Conservation (phyloP, 2,797 vertebrate genomes). For the Pseudochirops cupreus region DNA sequence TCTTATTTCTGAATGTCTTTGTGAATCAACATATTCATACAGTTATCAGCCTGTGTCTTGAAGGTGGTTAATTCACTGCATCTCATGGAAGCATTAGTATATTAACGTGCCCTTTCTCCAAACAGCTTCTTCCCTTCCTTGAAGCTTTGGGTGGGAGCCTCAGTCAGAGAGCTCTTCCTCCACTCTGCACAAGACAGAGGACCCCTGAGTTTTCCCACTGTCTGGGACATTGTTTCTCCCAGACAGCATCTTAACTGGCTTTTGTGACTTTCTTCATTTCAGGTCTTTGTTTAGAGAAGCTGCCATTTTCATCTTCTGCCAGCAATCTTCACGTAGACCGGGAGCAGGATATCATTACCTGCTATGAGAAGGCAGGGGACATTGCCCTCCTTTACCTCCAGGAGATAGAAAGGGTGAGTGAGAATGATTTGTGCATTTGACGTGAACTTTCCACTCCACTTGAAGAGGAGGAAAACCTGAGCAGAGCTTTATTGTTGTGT, state of each 20-base stretch:
- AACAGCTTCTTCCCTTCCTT: neutral
- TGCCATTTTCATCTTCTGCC: constrained; percentile 90
- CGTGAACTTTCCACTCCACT: neutral
- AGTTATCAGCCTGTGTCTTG: neutral
- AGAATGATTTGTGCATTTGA: neutral
- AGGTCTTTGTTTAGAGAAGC: constrained; percentile 93
- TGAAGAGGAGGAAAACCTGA: neutral
- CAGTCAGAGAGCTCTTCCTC: neutral
- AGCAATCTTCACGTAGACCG: constrained; percentile 89
- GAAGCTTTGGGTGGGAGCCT: neutral
- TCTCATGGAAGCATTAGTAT: neutral
- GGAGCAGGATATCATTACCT: constrained; percentile 96
- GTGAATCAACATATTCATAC: neutral
- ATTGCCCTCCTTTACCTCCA: constrained; percentile 98
- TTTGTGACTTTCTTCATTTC: constrained; percentile 57
- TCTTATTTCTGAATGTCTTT: neutral
- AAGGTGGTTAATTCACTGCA: neutral
- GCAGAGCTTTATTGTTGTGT: neutral
- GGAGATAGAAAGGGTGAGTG: constrained; percentile 95
- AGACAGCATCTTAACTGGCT: constrained; percentile 5
- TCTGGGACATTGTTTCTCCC: neutral
- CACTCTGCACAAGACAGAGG: neutral
- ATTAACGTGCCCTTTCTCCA: neutral
- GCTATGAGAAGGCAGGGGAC: constrained; percentile 98
- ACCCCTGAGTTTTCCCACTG: neutral